Conservation (phyloP, 92 coral and sea anemone species). For the Porites rus region DNA sequence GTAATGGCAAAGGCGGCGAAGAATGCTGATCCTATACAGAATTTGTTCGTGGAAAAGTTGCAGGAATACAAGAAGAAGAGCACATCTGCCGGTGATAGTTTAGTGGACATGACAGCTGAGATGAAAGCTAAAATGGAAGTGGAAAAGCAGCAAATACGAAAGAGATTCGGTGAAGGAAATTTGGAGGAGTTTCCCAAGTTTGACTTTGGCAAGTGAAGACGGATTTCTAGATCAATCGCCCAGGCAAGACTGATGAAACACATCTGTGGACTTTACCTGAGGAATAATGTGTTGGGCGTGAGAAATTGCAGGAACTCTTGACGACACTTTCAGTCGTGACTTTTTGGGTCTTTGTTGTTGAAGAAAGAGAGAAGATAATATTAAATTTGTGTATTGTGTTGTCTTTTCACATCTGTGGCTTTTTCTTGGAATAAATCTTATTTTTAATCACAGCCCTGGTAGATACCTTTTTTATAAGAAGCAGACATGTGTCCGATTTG, state of each 20-base stretch:
- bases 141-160: conserved; percentile 88
- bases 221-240: conserved; percentile 13
- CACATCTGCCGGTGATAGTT: conserved; percentile 76
- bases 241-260: background rate
- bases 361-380: background rate
- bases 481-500: no score
- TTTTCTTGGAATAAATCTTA: conserved; percentile 21
- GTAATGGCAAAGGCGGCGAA: conserved; percentile 79
- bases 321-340: conserved; percentile 7
- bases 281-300: background rate
- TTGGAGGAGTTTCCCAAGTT: conserved; percentile 98
- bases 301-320: background rate
- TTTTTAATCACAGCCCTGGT: background rate
- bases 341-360: background rate
- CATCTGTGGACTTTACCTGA: background rate
- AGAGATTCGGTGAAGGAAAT: conserved; percentile 89
- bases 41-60: conserved; percentile 88
- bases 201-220: conserved; percentile 57
- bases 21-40: conserved; percentile 95
- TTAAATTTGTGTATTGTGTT: background rate
- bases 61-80: conserved; percentile 90
- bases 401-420: background rate
- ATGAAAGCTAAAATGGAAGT: conserved; percentile 81
- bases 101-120: conserved; percentile 88
- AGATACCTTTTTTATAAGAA: background rate